Conservation (phyloP, 2,888 invertebrate species). For the Heterodera filipjevi region DNA sequence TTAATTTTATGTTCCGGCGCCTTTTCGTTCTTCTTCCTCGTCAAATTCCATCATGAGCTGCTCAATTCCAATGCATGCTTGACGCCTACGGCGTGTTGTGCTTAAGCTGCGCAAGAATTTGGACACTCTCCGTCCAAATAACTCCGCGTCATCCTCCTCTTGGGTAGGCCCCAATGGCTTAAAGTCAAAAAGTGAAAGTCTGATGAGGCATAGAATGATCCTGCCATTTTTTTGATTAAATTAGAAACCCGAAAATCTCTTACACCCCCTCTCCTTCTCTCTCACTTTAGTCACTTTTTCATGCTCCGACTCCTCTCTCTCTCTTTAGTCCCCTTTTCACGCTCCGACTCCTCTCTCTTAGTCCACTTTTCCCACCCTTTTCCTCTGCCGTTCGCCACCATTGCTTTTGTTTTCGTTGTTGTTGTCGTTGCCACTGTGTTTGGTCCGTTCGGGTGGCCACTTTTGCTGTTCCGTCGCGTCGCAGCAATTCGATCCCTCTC, state of each 20-base stretch:
- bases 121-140: neutral
- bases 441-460: neutral
- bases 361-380: too few species aligned
- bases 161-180: too few species aligned
- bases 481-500: constrained; percentile 44
- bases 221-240: too few species aligned
- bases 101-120: neutral
- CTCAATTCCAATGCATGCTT: neutral
- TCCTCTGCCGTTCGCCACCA: neutral
- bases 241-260: too few species aligned
- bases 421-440: neutral
- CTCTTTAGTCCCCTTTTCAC: too few species aligned
- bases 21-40: neutral
- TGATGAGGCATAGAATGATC: too few species aligned
- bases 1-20: neutral
- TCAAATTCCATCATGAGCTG: neutral
- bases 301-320: too few species aligned
- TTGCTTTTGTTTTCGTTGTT: neutral
- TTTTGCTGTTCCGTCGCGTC: constrained; percentile 29
- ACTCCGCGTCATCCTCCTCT: neutral
- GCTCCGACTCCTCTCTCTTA: too few species aligned
- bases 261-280: too few species aligned
- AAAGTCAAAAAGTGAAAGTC: too few species aligned
- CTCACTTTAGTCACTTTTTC: too few species aligned
- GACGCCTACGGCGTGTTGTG: neutral